Evolutionary conservation across 2,797 vertebrate species (phyloP).

Genomic region (Leuciscus waleckii): DNA sequence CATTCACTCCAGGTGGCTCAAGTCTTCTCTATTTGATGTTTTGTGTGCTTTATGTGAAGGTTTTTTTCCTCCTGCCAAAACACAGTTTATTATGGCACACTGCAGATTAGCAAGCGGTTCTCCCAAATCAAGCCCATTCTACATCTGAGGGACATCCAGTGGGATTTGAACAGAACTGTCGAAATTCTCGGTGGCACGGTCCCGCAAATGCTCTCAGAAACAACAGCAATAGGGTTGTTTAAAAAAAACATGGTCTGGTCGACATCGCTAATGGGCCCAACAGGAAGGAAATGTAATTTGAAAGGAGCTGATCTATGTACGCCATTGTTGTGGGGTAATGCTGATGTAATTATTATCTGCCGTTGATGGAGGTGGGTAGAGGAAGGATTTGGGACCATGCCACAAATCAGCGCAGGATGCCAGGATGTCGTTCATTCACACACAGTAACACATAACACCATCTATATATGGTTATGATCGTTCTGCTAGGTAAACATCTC

Average conservation of each 20-base stretch:
- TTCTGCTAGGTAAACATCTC: background rate
- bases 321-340: constrained; percentile 91
- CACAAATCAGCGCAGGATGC: constrained; percentile 64
- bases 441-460: constrained; percentile 1
- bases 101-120: constrained; percentile 52
- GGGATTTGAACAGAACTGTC: constrained; percentile 85
- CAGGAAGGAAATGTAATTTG: constrained; percentile 96
- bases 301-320: constrained; percentile 93
- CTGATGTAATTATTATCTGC: constrained; percentile 96
- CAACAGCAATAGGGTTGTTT: constrained; percentile 75
- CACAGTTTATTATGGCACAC: constrained; percentile 57
- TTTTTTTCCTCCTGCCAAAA: constrained; percentile 52
- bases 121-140: constrained; percentile 76
- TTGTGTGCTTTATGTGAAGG: constrained; percentile 57
- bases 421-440: constrained; percentile 33
- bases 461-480: background rate
- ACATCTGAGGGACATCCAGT: constrained; percentile 65
- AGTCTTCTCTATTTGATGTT: constrained; percentile 70
- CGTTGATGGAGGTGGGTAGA: constrained; percentile 83
- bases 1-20: constrained; percentile 79
- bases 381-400: constrained; percentile 66
- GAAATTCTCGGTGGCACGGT: constrained; percentile 90
- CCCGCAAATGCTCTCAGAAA: constrained; percentile 88
- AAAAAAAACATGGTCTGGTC: constrained; percentile 82
- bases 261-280: constrained; percentile 88